Evolutionary conservation across 2,113 vertebrate genomes (phyloP).

Genomic region (Psittacula cyanocephala): DNA sequence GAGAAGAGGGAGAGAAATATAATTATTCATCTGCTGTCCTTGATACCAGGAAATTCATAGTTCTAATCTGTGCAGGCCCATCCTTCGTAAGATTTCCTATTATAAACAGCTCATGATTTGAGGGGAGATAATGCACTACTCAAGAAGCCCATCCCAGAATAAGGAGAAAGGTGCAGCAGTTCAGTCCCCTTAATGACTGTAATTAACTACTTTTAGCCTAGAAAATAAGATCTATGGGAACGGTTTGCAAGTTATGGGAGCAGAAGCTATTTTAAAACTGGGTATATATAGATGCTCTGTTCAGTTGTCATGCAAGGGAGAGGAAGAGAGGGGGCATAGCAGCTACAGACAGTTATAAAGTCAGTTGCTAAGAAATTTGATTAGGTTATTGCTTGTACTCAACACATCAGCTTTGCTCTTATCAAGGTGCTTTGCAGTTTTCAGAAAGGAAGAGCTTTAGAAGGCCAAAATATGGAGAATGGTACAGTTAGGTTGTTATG

Average conservation of each 20-base stretch:
- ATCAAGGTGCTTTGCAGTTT: background rate
- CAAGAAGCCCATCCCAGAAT: background rate
- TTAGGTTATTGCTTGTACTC: background rate
- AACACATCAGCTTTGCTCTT: background rate
- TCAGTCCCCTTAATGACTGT: background rate
- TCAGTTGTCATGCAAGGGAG: slow-evolving; percentile 32
- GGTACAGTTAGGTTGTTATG: background rate
- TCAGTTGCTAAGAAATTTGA: slow-evolving; percentile 51
- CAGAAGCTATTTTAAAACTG: slow-evolving; percentile 38
- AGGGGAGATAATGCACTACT: background rate
- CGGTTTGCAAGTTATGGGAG: background rate
- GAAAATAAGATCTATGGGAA: background rate
- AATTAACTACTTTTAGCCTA: slow-evolving; percentile 37
- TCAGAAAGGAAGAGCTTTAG: background rate
- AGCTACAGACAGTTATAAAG: slow-evolving; percentile 7
- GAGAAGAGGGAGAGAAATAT: background rate
- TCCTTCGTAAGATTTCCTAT: background rate
- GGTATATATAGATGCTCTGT: slow-evolving; percentile 23
- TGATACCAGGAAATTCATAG: background rate
- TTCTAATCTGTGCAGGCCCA: background rate
- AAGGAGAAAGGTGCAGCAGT: background rate
- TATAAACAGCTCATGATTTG: background rate
- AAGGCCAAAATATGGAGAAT: background rate
- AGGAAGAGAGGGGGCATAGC: background rate
- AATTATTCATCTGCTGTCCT: background rate